Base-by-base conservation (phyloP, 2,797 vertebrate genomes). In the Cyprinodon diabolis region DNA sequence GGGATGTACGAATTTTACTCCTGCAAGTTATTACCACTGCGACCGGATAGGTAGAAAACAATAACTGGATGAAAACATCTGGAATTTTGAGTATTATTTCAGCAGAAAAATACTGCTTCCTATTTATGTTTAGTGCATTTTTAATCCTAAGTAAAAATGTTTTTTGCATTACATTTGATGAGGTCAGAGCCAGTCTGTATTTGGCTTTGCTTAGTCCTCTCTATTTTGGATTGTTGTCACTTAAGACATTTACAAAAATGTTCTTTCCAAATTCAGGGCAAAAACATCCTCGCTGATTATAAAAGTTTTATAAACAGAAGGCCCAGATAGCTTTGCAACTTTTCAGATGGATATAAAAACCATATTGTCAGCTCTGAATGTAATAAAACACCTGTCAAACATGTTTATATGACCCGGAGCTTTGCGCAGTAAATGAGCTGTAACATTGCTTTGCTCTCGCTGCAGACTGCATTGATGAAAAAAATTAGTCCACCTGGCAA, bases 301-400 rank as follows among this genome's bases (percentile, higher is more conserved):
- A 19, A 51, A 2, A 62, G 23, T 35, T 48, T 68, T 14, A 0
- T 15, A 51, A 40, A 73, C 14, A n/a, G 35, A 13, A 21, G 68
- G 30, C 48, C 14, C 23, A 15, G 4, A 69, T 62, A 19, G 1
- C 21, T 25, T 67, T 69, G 30, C 17, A 73, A 77, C 68, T 71
- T 71, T 72, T 69, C 54, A 79, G 15, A 58, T 9, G 58, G 77
- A 85, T 88, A 84, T 30, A 77, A 77, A 76, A 77, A 67, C 76
- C 72, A 77, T 78, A 75, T 40, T 56, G 58, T 78, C 79, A 77
- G 77, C 72, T 84, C 51, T 35, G 68, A 79, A 78, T 47, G 68
- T 85, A 89, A 91, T 90, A 80, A 87, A 93, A 85, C 86, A 91
- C 70, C 90, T 92, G 92, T 86, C 88, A 87, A 86, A 80, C 79